Evolutionary conservation across 2,888 invertebrate species (phyloP), one percentile per base, ranked within the genome.

Genomic region (Eulithis prunata): DNA sequence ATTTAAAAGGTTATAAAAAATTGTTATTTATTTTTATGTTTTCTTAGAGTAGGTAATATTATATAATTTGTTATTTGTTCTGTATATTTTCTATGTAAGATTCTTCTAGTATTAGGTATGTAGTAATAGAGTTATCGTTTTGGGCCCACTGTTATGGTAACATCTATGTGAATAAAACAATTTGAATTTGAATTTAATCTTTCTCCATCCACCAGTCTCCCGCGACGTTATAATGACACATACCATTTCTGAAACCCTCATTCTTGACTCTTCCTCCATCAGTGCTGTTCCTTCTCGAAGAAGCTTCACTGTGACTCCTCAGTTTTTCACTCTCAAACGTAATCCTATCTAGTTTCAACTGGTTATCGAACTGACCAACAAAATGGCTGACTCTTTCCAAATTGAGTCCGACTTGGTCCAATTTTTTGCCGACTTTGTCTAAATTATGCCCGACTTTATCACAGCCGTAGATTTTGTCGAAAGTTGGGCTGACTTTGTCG

Each of bases 261-360:
- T 75, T 83, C 54, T 74, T 84, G 2, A 81, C 80, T 67, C 86
- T 78, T 0, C 87, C 87, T 0, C 77, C 86, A 67, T 91, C 89
- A 68, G 90, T 86, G 38, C 91, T 91, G 58, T 93, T 91, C 51
- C 92, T 85, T 76, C 91, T 86, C 51, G 91, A 91, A 59, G 92
- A 91, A 2, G 79, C 69, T 49, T 88, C 90, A 63, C 91, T 92
- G 0, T 85, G 86, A 68, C 86, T 88, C 36, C 76, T 87, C 41
- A 88, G 64, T 8, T 81, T 83, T 63, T 92, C 91, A 63, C 86
- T 90, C 71, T 91, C 92, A 71, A 82, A 90, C 11, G 85, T 89
- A 2, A 90, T 85, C 41, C 81, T 79, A 58, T 89, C 91, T 54
- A 88, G 64, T 5, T 84, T 77, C 11, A 77, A 68, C 38, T 78